phyloP scores from a whole-genome alignment of 2,113 vertebrate genomes.

The Chaetodon trifascialis region DNA sequence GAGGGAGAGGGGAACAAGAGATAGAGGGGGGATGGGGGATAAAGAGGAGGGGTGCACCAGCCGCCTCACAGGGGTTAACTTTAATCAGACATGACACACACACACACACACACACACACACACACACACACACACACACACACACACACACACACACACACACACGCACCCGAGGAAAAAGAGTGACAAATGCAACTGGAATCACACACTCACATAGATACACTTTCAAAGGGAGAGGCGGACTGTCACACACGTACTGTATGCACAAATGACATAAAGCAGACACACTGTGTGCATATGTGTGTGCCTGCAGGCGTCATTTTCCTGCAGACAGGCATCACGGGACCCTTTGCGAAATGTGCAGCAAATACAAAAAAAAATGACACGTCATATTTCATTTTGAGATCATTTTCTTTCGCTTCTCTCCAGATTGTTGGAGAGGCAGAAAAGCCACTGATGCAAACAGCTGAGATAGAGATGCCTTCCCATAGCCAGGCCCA shows the following conservation, averaged over 20 bases:
- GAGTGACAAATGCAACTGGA: slow-evolving; percentile 74
- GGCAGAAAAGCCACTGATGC: slow-evolving; percentile 46
- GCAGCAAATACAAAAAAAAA: slow-evolving; percentile 63
- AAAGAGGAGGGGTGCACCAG: slow-evolving; percentile 69
- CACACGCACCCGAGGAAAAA: slow-evolving; percentile 64
- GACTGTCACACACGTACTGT: slow-evolving; percentile 48
- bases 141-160: slow-evolving; percentile 52
- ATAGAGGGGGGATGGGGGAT: slow-evolving; percentile 30
- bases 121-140: slow-evolving; percentile 49
- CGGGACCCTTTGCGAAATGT: slow-evolving; percentile 48
- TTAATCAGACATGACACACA: slow-evolving; percentile 83
- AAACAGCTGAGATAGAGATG: slow-evolving; percentile 44
- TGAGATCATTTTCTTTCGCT: slow-evolving; percentile 45
- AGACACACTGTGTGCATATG: slow-evolving; percentile 26
- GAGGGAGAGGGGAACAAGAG: slow-evolving; percentile 30
- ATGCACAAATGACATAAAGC: slow-evolving; percentile 45
- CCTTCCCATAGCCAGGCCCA: slow-evolving; percentile 21
- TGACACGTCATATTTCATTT: slow-evolving; percentile 62
- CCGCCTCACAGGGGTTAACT: slow-evolving; percentile 81
- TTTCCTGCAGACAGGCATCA: slow-evolving; percentile 43
- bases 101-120: slow-evolving; percentile 43
- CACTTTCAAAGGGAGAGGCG: slow-evolving; percentile 36
- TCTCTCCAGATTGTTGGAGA: slow-evolving; percentile 32
- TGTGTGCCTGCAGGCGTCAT: slow-evolving; percentile 7
- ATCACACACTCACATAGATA: slow-evolving; percentile 59